Evolutionary conservation across 2,113 vertebrate species (phyloP), one percentile per base, ranked within the genome.

Genomic region (Seriola dumerili): DNA sequence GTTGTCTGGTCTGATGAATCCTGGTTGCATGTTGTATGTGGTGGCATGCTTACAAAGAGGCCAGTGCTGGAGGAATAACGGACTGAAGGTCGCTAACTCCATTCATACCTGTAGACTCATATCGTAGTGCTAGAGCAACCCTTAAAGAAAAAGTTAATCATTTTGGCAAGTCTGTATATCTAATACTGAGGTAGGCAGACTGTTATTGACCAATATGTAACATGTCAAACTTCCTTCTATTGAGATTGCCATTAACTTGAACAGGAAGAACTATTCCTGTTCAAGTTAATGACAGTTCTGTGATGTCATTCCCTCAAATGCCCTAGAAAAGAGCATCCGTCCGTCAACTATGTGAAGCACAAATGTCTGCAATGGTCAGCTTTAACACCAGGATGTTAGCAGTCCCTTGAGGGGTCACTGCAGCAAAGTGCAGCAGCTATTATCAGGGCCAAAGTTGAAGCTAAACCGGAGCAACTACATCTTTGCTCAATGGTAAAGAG

Each of bases 291-390:
- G 7, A 42, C 14, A 32, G 10, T 38, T 21, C 11, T 16, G 17
- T 67, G 42, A 48, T 50, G 42, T 59, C 52, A 59, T 12, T 52
- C 16, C 25, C 11, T 55, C 7, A n/a, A 62, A 67, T 1, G 0
- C 13, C 13, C 0, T 16, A 9, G 34, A 72, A 72, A 52, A 34
- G 1, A 61, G 5, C 7, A 13, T 58, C 38, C 8, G 40, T 10
- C 21, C 4, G 23, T 34, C 4, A 62, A 34, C 40, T 64, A 19
- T n/a, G n/a, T 63, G 38, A 40, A 29, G 29, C 44, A 25, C 59
- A 71, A 32, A 80, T 9, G 46, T 72, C 58, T 70, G 69, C 54
- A 44, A 21, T 17, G 29, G 25, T 69, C 46, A 58, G 13, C 63
- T 73, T 50, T 78, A 48, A 63, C 63, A 69, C 74, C 17, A 44